Evolutionary conservation across 1,140 invertebrate genomes (phyloP).

Genomic region (Meteorus sp.): DNA sequence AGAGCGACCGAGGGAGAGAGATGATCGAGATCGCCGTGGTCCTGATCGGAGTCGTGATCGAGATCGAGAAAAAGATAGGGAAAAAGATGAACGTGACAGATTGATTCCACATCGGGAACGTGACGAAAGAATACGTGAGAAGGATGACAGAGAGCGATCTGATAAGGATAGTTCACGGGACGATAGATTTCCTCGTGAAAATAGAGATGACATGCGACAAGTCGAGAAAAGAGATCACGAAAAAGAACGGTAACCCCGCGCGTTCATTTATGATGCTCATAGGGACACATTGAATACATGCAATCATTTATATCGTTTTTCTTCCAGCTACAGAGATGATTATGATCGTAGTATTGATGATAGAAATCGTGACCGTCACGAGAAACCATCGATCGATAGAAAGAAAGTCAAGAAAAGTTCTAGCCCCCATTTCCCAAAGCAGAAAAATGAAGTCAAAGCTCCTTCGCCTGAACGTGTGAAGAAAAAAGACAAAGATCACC

Average conservation of each 20-base stretch:
- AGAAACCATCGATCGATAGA: constrained; percentile 43
- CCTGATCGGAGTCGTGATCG: constrained; percentile 22
- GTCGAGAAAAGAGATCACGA: constrained; percentile 49
- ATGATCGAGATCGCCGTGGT: constrained; percentile 41
- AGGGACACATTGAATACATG: too few species aligned
- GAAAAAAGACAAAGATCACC: constrained; percentile 56
- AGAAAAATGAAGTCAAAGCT: constrained; percentile 44
- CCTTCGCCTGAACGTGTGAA: constrained; percentile 50
- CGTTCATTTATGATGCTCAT: too few species aligned
- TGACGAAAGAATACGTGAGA: constrained; percentile 44
- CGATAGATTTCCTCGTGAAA: constrained; percentile 46
- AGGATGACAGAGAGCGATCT: constrained; percentile 50
- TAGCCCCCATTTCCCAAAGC: constrained; percentile 45
- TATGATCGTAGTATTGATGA: constrained; percentile 47
- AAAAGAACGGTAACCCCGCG: constrained; percentile 48
- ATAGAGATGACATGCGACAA: constrained; percentile 44
- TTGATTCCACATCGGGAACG: constrained; percentile 34
- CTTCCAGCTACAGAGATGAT: constrained; percentile 51
- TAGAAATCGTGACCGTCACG: constrained; percentile 41
- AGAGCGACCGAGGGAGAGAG: constrained; percentile 30
- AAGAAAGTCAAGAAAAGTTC: constrained; percentile 46
- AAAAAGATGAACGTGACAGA: constrained; percentile 51
- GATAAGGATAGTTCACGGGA: constrained; percentile 51
- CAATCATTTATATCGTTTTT: too few species aligned
- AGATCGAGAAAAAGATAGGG: too few species aligned